Conservation (phyloP, 2,888 invertebrate species). For the Allygus modestus region DNA sequence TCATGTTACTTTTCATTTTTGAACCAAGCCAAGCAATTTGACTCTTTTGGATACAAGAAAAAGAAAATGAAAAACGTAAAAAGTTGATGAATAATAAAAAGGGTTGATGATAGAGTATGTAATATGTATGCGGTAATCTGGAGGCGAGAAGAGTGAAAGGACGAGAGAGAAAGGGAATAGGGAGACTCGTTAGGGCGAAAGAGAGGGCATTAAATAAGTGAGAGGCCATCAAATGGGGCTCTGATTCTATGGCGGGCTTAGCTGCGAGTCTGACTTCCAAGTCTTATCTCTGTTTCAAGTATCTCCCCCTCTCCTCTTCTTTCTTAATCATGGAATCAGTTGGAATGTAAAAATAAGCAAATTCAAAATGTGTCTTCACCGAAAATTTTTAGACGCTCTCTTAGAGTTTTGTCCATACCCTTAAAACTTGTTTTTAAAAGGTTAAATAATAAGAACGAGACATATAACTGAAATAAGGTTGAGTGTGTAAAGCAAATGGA, state of each 20-base stretch:
- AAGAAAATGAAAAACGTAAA: background rate
- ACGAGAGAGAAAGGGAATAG: constrained; percentile 20
- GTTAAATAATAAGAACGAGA: too few species aligned
- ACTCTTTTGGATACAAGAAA: background rate
- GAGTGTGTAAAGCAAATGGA: too few species aligned
- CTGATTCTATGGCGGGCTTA: constrained; percentile 23
- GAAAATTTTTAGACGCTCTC: too few species aligned
- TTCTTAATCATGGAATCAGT: too few species aligned
- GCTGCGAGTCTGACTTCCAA: background rate
- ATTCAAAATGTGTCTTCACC: too few species aligned
- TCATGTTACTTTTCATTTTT: too few species aligned
- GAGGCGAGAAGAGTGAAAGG: background rate
- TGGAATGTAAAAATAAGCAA: too few species aligned
- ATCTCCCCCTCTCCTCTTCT: too few species aligned
- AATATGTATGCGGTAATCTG: background rate
- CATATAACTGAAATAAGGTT: too few species aligned
- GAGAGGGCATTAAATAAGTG: constrained; percentile 10
- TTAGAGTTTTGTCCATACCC: too few species aligned
- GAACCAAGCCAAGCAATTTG: background rate
- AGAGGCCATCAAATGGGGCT: background rate
- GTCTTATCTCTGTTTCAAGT: background rate
- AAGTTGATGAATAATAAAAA: constrained; percentile 16
- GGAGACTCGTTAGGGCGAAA: background rate
- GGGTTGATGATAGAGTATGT: background rate
- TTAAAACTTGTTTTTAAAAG: too few species aligned